Percentiles rank a stretch among this genome's conserved stretches.
Conservation (phyloP, 2,888 invertebrate species). For the Heteromurus nitidus region DNA sequence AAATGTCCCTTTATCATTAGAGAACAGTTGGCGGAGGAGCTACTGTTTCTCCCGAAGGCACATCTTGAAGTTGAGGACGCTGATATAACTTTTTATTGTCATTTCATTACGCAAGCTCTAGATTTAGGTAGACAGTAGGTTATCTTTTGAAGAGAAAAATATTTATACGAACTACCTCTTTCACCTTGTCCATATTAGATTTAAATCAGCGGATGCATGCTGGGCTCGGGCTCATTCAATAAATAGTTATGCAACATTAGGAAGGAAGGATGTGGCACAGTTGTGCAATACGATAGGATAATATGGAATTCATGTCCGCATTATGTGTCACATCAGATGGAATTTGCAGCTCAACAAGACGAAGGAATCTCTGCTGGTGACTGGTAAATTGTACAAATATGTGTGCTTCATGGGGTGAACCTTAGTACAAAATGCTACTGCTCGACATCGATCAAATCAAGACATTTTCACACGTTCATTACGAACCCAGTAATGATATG, state of each 20-base stretch:
- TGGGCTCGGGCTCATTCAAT: neutral
- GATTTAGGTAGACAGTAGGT: no score
- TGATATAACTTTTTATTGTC: no score
- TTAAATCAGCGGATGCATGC: neutral
- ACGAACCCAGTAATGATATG: neutral
- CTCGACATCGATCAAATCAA: neutral
- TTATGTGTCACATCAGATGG: conserved; percentile 4
- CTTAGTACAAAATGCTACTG: neutral
- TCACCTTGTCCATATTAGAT: conserved; percentile 13
- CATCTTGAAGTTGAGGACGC: no score
- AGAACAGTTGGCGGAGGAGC: no score
- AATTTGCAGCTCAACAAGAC: neutral
- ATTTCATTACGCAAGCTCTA: no score
- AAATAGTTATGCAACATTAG: conserved; percentile 40
- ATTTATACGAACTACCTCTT: neutral
- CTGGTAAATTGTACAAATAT: neutral
- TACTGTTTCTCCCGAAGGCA: no score
- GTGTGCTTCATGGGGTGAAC: neutral
- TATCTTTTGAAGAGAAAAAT: neutral
- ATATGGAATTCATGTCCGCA: conserved; percentile 25
- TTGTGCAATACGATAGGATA: conserved; percentile 31
- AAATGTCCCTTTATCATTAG: no score
- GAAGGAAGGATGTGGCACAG: conserved; percentile 53
- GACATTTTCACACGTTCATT: conserved; percentile 25
- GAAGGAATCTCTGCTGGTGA: neutral